These are phyloP conservation scores for Lonchura striata DNA, from an alignment of 2,113 vertebrate species.

Conservation along the genomic window DNA sequence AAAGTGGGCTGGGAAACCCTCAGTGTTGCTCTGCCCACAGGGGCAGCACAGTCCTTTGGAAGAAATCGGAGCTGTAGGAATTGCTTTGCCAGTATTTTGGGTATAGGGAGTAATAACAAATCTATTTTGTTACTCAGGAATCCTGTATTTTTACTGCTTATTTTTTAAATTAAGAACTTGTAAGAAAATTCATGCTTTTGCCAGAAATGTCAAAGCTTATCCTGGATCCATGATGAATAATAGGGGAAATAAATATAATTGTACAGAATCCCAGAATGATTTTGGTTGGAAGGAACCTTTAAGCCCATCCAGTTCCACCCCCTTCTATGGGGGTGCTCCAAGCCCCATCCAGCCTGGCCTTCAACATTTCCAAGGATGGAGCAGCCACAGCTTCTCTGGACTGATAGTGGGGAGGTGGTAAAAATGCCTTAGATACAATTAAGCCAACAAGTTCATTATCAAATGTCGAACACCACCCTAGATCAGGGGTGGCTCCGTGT, in stretches of 20 bases:
- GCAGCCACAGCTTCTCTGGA: not conserved
- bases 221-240: not conserved
- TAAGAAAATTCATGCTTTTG: not conserved
- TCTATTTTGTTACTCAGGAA: not conserved
- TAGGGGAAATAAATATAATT: not conserved
- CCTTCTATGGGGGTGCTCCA: not conserved
- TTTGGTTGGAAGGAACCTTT: not conserved
- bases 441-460: not conserved
- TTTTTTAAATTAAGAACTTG: not conserved
- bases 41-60: not conserved
- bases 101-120: not conserved
- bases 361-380: not conserved
- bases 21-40: not conserved
- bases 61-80: not conserved
- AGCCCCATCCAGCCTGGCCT: fast-evolving
- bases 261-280: not conserved
- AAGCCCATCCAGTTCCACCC: not conserved
- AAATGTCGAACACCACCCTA: no score
- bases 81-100: not conserved
- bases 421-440: not conserved
- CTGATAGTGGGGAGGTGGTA: not conserved
- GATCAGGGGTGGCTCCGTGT: no score
- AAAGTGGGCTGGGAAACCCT: not conserved
- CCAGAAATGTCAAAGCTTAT: not conserved
- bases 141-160: not conserved